These are phyloP conservation scores for Zaprionus tsacasi DNA, from an alignment of 1,140 invertebrate genomes.

Conservation along the genomic window DNA sequence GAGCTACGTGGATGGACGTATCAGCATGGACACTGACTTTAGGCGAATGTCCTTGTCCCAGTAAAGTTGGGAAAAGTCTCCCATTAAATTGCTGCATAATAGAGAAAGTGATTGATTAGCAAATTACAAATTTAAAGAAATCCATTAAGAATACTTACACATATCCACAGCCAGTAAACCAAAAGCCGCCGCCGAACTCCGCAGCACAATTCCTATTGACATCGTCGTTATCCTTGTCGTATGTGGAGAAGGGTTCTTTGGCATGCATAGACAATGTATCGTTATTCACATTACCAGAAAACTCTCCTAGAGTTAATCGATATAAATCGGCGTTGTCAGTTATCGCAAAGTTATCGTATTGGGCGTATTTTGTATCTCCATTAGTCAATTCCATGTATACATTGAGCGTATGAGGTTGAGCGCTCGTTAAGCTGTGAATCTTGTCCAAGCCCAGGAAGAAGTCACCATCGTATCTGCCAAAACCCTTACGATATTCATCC, in stretches of 20 bases:
- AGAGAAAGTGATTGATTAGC: not conserved
- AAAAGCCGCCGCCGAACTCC: not conserved
- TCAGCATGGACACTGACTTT: not conserved
- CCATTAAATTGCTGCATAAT: not conserved
- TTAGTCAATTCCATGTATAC: not conserved
- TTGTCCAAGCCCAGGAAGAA: conserved; percentile 10
- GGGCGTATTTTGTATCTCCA: not conserved
- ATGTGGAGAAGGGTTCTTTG: not conserved
- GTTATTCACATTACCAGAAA: not conserved
- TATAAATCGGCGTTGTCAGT: not conserved
- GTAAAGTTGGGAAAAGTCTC: not conserved
- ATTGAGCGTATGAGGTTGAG: not conserved
- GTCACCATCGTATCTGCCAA: not conserved
- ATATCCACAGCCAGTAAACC: not conserved
- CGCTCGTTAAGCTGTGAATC: conserved; percentile 5
- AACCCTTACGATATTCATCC: not conserved
- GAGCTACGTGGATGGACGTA: not conserved
- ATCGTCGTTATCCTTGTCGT: not conserved
- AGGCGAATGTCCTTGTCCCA: not conserved
- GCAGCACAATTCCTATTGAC: not conserved
- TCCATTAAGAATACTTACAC: not conserved
- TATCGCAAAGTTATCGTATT: conserved; percentile 2
- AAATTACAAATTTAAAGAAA: not conserved
- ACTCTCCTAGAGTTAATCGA: not conserved
- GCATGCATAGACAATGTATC: not conserved